A percentile compares a stretch with the other conserved stretches of the same genome.
Conservation (phyloP, 2,888 invertebrate genomes). For the Sialis fuliginosa region DNA sequence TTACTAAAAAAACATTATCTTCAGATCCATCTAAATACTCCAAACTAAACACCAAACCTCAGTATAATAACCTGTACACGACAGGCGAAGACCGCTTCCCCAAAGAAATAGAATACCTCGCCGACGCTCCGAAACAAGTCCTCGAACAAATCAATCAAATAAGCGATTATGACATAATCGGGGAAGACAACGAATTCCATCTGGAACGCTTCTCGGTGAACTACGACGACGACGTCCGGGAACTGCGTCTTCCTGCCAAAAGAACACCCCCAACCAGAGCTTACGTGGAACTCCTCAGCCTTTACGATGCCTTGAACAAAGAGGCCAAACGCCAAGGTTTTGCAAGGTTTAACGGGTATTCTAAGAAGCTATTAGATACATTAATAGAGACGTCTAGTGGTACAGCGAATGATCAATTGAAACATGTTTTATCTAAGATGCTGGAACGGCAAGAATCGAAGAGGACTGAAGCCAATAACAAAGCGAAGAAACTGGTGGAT, state of each 20-base stretch:
- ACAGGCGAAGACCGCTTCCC: conserved; percentile 7
- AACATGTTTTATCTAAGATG: conserved; percentile 35
- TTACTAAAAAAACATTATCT: too few species aligned
- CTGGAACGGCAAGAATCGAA: conserved; percentile 37
- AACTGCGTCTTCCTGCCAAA: conserved; percentile 20
- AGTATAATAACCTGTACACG: neutral
- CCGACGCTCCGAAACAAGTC: conserved; percentile 20
- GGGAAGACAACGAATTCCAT: conserved; percentile 16
- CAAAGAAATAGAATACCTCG: conserved; percentile 17
- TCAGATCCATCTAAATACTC: too few species aligned
- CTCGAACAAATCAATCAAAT: conserved; percentile 19
- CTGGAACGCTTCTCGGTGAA: conserved; percentile 16
- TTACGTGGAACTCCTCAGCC: conserved; percentile 35
- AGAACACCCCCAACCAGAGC: conserved; percentile 37
- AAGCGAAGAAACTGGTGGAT: conserved; percentile 31
- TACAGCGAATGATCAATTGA: conserved; percentile 38
- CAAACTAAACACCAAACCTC: too few species aligned
- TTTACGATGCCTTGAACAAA: conserved; percentile 46
- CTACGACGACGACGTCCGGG: conserved; percentile 19
- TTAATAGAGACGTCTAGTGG: conserved; percentile 35
- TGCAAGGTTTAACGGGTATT: conserved; percentile 34
- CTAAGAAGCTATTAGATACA: conserved; percentile 34
- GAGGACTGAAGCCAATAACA: conserved; percentile 37
- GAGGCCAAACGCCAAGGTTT: conserved; percentile 41
- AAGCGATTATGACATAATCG: conserved; percentile 13